Evolutionary conservation across 1,140 invertebrate species (phyloP).

Genomic region (Penaeus indicus): DNA sequence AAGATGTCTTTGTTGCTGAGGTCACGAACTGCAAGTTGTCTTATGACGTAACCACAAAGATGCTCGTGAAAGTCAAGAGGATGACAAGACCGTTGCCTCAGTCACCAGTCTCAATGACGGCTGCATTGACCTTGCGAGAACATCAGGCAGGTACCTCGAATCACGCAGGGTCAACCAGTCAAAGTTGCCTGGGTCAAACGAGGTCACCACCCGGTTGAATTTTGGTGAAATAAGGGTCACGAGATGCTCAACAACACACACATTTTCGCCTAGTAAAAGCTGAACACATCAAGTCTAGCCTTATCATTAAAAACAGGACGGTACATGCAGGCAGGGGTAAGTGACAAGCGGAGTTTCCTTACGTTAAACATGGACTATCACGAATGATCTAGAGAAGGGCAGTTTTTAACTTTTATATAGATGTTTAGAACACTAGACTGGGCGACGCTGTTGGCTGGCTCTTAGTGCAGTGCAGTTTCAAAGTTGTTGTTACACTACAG

Average conservation of each 20-base stretch:
- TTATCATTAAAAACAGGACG: conserved; percentile 36
- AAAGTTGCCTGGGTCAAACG: conserved; percentile 20
- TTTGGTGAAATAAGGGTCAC: conserved; percentile 11
- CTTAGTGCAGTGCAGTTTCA: conserved; percentile 47
- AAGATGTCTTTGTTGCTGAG: neutral
- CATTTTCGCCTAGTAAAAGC: conserved; percentile 40
- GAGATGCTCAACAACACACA: conserved; percentile 33
- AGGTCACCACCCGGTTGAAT: conserved; percentile 34
- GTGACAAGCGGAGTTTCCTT: conserved; percentile 26
- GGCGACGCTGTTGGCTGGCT: conserved; percentile 37
- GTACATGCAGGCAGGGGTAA: conserved; percentile 41
- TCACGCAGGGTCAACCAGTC: conserved; percentile 12
- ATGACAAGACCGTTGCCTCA: conserved; percentile 23
- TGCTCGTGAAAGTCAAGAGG: neutral
- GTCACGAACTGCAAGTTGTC: neutral
- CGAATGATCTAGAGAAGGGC: neutral
- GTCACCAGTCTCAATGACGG: neutral
- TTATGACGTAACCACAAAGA: too few relatives aligned
- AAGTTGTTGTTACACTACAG: conserved; percentile 47
- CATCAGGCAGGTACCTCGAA: neutral
- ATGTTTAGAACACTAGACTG: conserved; percentile 8
- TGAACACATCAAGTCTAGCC: conserved; percentile 41
- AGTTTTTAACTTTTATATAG: neutral
- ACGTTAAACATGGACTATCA: conserved; percentile 23
- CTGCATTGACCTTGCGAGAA: conserved; percentile 10